Evolutionary conservation across 2,113 vertebrate species (phyloP).

Genomic region (Platichthys flesus): DNA sequence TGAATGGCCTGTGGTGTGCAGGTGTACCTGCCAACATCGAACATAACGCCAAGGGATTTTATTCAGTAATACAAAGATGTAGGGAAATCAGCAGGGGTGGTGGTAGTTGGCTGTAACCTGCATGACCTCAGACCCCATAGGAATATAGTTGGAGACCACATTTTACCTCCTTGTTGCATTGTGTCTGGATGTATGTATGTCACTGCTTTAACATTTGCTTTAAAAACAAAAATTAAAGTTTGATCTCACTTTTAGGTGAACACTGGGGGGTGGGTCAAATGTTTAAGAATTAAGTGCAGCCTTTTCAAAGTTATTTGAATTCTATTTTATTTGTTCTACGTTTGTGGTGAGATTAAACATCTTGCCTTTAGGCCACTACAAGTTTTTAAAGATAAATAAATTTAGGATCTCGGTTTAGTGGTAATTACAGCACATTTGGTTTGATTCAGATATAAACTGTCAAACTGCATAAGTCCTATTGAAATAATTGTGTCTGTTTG

Average conservation of each 20-base stretch:
- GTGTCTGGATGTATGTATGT: not conserved
- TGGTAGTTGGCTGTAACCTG: not conserved
- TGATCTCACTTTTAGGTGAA: not conserved
- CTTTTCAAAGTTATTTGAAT: not conserved
- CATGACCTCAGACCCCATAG: not conserved
- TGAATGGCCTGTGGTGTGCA: conserved; percentile 13
- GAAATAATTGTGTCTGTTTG: too few species aligned
- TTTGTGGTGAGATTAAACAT: not conserved
- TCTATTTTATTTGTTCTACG: too few species aligned
- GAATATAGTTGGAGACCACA: not conserved
- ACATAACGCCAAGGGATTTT: conserved; percentile 18
- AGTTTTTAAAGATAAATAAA: too few species aligned
- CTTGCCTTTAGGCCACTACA: too few species aligned
- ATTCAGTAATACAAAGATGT: not conserved
- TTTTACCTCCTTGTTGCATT: not conserved
- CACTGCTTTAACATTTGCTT: not conserved
- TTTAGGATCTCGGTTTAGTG: too few species aligned
- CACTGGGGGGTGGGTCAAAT: not conserved
- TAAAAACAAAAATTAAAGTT: not conserved
- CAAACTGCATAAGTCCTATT: too few species aligned
- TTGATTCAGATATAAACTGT: too few species aligned
- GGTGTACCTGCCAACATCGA: not conserved
- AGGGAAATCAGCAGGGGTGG: conserved; percentile 4
- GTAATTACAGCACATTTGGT: not conserved
- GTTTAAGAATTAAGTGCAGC: too few species aligned